Base-by-base conservation (phyloP, 2,113 vertebrate genomes). In the Probosciger aterrimus region DNA sequence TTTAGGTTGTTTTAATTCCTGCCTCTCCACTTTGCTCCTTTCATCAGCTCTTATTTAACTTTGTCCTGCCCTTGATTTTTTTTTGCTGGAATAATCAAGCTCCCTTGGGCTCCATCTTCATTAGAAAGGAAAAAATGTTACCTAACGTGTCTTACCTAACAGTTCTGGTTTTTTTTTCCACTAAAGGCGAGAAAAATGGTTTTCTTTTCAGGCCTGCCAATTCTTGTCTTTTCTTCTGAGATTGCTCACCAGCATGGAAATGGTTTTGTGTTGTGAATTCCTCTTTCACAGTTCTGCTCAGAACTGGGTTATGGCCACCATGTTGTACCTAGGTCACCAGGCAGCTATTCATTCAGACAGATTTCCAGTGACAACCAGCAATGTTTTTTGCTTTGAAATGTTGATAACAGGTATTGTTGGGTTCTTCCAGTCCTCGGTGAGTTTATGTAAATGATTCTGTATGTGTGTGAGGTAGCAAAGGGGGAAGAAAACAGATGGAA, bases 151-250 rank as follows among this genome's bases (percentile, higher is more conserved):
- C 73, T 95, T 95, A 92, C 86, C 80, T 95, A 92, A 95, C 78
- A 87, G 67, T 6, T 52, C 80, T 86, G 47, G 5, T 75, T 90
- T 92, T 90, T 92, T 93, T 93, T 93, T 77, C 53, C 69, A 39
- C 24, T 60, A 47, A 78, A 86, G 65, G 49, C 62, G 81, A 86
- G 62, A 82, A 86, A 89, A 76, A 69, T 52, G 52, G 10, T 74
- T 92, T 95, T 95, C 64, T 92, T 96, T 88, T 93, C 77, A 86
- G 86, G 65, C 47, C 77, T 84, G 62, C 49, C 74, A 91, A 69
- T 92, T 92, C 90, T 91, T 94, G 69, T 84, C 69, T 74, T 96
- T 86, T 95, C 80, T 88, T 95, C 80, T 79, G 81, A 95, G 79
- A 92, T 79, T 91, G 84, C 59, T 93, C 2, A 2, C 62, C 49